A percentile compares a stretch with the other conserved stretches of the same genome.
phyloP scores from a whole-genome alignment of 1,140 invertebrate genomes.

The Telenomus remus region DNA sequence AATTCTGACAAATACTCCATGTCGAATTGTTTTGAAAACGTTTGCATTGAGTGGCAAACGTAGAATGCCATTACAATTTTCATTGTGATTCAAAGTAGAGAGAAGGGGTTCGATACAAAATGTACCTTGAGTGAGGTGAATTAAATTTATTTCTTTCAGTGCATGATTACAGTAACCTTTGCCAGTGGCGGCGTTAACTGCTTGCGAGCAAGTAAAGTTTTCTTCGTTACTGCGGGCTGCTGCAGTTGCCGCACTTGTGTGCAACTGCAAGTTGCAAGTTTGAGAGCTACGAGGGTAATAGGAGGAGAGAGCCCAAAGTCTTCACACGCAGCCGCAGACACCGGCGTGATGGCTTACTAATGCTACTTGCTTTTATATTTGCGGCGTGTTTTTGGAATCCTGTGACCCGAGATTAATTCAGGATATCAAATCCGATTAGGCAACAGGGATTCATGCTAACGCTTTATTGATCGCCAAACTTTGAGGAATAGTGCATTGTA shows the following conservation, averaged over 20 bases:
- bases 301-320: slow-evolving; percentile 14
- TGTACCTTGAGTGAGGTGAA: slow-evolving; percentile 5
- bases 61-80: too few relatives aligned
- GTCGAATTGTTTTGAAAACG: too few relatives aligned
- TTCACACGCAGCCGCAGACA: slow-evolving; percentile 16
- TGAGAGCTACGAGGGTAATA: slow-evolving; percentile 16
- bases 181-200: slow-evolving; percentile 30
- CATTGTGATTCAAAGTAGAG: too few relatives aligned
- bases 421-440: background rate
- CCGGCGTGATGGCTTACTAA: slow-evolving; percentile 28
- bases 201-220: slow-evolving; percentile 32
- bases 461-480: too few relatives aligned
- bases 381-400: slow-evolving; percentile 19
- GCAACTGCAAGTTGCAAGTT: slow-evolving; percentile 20
- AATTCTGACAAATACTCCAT: too few relatives aligned
- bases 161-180: slow-evolving; percentile 36
- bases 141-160: slow-evolving; percentile 21
- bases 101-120: background rate
- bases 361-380: slow-evolving; percentile 41
- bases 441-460: background rate
- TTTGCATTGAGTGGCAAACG: too few relatives aligned
- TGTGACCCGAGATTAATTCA: slow-evolving; percentile 7
- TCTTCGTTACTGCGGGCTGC: slow-evolving; percentile 25
- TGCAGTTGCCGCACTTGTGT: slow-evolving; percentile 28
- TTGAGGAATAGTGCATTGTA: too few relatives aligned